phyloP scores from a whole-genome alignment of 2,113 vertebrate genomes.

The Hirundichthys speculiger region DNA sequence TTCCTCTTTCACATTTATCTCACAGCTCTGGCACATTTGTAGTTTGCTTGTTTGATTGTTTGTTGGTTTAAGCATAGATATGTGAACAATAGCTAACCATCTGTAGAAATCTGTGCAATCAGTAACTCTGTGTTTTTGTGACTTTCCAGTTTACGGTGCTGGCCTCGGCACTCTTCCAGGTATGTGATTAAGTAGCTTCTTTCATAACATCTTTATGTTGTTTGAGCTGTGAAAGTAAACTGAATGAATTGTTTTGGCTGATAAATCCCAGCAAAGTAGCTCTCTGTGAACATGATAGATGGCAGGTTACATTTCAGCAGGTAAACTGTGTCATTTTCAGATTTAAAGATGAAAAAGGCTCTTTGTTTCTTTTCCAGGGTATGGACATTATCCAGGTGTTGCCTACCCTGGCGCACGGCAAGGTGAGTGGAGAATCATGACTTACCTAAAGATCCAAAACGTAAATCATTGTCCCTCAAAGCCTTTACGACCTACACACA shows the following conservation, averaged over 20 bases:
- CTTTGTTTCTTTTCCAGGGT: conserved; percentile 68
- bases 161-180: conserved; percentile 66
- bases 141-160: conserved; percentile 60
- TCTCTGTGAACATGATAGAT: too few species aligned
- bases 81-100: neutral
- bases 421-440: conserved; percentile 61
- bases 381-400: conserved; percentile 55
- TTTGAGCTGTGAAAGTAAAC: neutral
- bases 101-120: neutral
- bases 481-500: too few species aligned
- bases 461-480: neutral
- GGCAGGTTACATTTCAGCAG: neutral
- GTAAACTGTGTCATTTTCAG: conserved; percentile 15
- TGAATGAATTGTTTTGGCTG: too few species aligned
- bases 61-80: too few species aligned
- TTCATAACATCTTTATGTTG: neutral
- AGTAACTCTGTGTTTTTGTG: conserved; percentile 14
- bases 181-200: conserved; percentile 27
- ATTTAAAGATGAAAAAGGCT: conserved; percentile 24
- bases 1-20: too few species aligned
- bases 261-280: too few species aligned
- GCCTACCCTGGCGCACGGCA: conserved; percentile 54
- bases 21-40: too few species aligned
- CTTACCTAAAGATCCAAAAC: neutral
- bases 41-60: too few species aligned